Evolutionary conservation across 2,113 vertebrate species (phyloP).

Genomic region (Carollia perspicillata): DNA sequence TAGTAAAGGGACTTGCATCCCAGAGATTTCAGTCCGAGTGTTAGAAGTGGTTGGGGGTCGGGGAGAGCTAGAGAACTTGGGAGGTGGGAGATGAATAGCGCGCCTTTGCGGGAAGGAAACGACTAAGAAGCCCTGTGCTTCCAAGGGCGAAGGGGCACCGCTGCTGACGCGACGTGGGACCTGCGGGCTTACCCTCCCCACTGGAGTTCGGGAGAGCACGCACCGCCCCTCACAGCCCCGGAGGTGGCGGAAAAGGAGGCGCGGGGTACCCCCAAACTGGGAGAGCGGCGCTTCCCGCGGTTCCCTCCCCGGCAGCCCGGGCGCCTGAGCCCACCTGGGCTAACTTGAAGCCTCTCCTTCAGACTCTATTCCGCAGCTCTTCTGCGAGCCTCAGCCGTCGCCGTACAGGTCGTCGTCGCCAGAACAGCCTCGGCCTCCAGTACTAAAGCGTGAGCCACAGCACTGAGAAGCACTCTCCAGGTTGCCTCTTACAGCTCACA

Average conservation of each 20-base stretch:
- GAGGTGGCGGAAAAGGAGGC: not conserved
- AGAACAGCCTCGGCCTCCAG: conserved; percentile 34
- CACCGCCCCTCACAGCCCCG: not conserved
- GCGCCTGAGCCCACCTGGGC: conserved; percentile 55
- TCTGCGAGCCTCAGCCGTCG: not conserved
- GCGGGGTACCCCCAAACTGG: not conserved
- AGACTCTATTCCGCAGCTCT: not conserved
- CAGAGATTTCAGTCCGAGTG: not conserved
- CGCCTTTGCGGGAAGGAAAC: not conserved
- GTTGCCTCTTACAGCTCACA: conserved; percentile 52
- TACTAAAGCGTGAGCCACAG: conserved; percentile 27
- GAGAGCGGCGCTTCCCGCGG: not conserved
- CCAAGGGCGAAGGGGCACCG: not conserved
- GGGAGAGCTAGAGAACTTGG: not conserved
- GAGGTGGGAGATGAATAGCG: not conserved
- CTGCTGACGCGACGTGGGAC: not conserved
- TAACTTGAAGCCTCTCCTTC: conserved; percentile 29
- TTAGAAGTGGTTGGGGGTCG: not conserved
- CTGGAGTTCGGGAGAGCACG: not conserved
- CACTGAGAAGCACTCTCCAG: not conserved
- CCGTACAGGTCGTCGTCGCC: not conserved
- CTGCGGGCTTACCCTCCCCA: not conserved
- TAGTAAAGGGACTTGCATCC: not conserved
- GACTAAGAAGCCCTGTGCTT: not conserved
- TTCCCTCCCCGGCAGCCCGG: not conserved